Evolutionary conservation across 2,888 invertebrate genomes (phyloP).

Genomic region (Rotaria macrura): DNA sequence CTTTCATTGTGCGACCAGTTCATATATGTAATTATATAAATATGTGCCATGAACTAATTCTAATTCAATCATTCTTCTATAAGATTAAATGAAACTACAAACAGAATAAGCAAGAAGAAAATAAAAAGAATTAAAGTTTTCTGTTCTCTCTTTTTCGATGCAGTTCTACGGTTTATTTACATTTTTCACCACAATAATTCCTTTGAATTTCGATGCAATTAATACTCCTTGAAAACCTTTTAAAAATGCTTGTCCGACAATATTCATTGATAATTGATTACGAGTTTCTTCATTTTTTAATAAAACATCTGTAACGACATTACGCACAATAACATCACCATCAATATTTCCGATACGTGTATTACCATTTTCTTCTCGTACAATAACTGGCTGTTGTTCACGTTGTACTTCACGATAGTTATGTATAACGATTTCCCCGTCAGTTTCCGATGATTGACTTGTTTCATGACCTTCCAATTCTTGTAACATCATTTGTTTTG

Average conservation of each 20-base stretch:
- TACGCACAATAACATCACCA: slow-evolving; percentile 12
- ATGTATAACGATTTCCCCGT: not conserved
- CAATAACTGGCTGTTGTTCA: not conserved
- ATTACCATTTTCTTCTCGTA: not conserved
- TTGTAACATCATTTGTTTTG: slow-evolving; percentile 9
- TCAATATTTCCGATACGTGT: not conserved
- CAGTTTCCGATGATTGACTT: not conserved
- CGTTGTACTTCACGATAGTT: not conserved
- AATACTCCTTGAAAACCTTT: slow-evolving; percentile 26
- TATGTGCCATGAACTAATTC: too few relatives aligned
- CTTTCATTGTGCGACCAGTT: too few relatives aligned
- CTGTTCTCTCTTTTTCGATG: too few relatives aligned
- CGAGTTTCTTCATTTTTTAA: not conserved
- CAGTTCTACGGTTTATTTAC: not conserved
- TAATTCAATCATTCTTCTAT: too few relatives aligned
- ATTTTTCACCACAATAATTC: slow-evolving; percentile 33
- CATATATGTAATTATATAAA: too few relatives aligned
- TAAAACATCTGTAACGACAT: not conserved
- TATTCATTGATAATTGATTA: slow-evolving; percentile 23
- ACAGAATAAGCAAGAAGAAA: too few relatives aligned
- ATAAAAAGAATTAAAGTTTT: too few relatives aligned
- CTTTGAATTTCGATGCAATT: slow-evolving; percentile 29
- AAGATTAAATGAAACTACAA: too few relatives aligned
- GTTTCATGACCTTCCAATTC: not conserved
- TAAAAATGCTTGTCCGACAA: slow-evolving; percentile 31